Evolutionary conservation across 1,140 invertebrate species (phyloP), one percentile per base, ranked within the genome.

Genomic region (Bombus impatiens): DNA sequence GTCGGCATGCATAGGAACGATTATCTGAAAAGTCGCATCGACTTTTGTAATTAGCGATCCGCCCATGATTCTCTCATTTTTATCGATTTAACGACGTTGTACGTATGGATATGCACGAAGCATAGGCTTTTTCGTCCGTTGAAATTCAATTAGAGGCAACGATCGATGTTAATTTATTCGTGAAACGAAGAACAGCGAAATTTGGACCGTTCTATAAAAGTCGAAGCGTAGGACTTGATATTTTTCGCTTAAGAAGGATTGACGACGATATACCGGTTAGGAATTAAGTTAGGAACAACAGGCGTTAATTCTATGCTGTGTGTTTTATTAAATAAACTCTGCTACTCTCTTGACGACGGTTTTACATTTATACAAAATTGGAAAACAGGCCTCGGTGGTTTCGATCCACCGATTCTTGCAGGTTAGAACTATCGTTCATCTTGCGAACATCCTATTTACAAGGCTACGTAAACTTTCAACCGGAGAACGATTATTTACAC

Each of bases 361-460:
- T 94, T 92, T 94, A 94, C 93, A 94, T 94, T 94, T 94, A 93
- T 94, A 94, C 93, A 94, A 93, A 94, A 94, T 87, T 91, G 89
- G 87, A 91, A 89, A 76, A 53, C 25, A 35, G n/a, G 85, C 74
- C 22, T 18, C 65, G 75, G 37, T 0, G n/a, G 76, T 1, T 42
- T 25, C 28, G n/a, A 22, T 74, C 70, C 40, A 53, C 37, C 59
- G n/a, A 9, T 42, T 47, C 44, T 53, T 22, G 6, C 47, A 18
- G 13, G 40, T 15, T 44, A 15, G 2, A 22, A 15, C 32, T 35
- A 74, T 65, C 42, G n/a, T 65, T 71, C 37, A 22, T 40, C 25
- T 40, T 2, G 12, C 42, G 32, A 62, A 42, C 8, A 65, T 62
- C 81, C 37, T 89, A 90, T 90, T 68, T 90, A 90, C 89, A 90